A percentile compares a stretch with the other conserved stretches of the same genome.
These are phyloP conservation scores for Schizaphis graminum DNA, from an alignment of 2,888 invertebrate genomes.

Conservation along the genomic window DNA sequence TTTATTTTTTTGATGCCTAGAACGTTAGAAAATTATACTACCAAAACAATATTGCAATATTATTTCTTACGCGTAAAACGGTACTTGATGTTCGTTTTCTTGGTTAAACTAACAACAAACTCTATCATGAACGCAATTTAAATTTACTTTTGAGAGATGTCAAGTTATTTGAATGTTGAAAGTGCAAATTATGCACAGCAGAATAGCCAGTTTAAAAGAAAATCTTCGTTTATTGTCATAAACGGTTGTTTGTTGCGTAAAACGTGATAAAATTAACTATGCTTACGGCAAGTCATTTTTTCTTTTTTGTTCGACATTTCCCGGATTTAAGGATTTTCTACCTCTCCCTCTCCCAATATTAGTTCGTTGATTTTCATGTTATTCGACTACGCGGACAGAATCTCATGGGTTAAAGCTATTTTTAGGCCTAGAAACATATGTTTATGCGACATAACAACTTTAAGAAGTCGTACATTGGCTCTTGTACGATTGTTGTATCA, in stretches of 20 bases:
- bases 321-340: not conserved
- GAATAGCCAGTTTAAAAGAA: not conserved
- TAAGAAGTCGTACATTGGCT: not conserved
- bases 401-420: not conserved
- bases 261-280: slow-evolving; percentile 15
- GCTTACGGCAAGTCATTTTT: not conserved
- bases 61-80: not conserved
- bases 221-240: slow-evolving; percentile 26
- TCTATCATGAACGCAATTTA: not conserved
- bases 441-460: not conserved
- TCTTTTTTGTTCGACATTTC: not conserved
- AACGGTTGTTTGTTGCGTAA: not conserved
- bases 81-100: not conserved
- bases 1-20: not conserved
- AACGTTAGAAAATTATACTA: not conserved
- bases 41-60: not conserved
- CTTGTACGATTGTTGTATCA: not conserved
- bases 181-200: not conserved
- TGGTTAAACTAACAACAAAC: not conserved
- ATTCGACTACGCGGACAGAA: not conserved
- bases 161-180: not conserved
- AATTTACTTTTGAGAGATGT: not conserved
- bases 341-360: not conserved
- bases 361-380: not conserved
- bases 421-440: not conserved